These are phyloP conservation scores for Poeciliopsis turneri DNA, from an alignment of 2,797 vertebrate species.

Conservation along the genomic window DNA sequence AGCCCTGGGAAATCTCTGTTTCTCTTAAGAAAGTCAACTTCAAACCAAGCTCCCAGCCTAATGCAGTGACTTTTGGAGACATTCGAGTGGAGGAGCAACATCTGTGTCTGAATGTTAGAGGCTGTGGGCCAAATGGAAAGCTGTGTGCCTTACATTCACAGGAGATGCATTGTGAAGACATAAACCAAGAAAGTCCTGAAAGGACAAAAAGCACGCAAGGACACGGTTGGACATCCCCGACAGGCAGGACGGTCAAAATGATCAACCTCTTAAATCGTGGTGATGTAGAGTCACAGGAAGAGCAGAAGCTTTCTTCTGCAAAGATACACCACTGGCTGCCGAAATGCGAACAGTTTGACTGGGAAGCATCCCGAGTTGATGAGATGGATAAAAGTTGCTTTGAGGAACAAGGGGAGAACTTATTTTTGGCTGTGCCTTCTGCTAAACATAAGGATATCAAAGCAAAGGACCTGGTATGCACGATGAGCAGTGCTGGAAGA, in stretches of 20 bases:
- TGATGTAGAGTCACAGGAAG: constrained; percentile 65
- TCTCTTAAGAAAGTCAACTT: constrained; percentile 80
- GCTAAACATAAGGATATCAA: constrained; percentile 66
- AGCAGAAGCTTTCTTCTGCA: constrained; percentile 45
- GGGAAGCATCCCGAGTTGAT: constrained; percentile 70
- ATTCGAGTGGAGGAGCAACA: constrained; percentile 75
- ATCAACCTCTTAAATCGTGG: constrained; percentile 70
- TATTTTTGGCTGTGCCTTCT: constrained; percentile 73
- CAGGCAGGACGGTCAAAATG: constrained; percentile 69
- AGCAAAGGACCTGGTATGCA: constrained; percentile 46
- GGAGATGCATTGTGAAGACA: constrained; percentile 52
- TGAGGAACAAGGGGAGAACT: constrained; percentile 56
- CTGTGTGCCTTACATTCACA: constrained; percentile 75
- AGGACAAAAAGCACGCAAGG: constrained; percentile 37
- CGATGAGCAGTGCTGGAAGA: constrained; percentile 38
- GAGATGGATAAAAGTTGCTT: constrained; percentile 64
- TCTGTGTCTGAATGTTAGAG: constrained; percentile 69
- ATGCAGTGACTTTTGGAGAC: constrained; percentile 78
- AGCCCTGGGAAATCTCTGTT: constrained; percentile 81
- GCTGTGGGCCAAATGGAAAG: constrained; percentile 73
- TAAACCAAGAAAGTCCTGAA: constrained; percentile 25
- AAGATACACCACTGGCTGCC: constrained; percentile 52
- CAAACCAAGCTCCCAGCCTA: constrained; percentile 81
- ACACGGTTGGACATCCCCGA: constrained; percentile 54
- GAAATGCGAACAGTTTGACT: constrained; percentile 64